Percentiles rank a stretch among this genome's conserved stretches.
Conservation (phyloP, 2,888 invertebrate genomes). For the Myopa testacea region DNA sequence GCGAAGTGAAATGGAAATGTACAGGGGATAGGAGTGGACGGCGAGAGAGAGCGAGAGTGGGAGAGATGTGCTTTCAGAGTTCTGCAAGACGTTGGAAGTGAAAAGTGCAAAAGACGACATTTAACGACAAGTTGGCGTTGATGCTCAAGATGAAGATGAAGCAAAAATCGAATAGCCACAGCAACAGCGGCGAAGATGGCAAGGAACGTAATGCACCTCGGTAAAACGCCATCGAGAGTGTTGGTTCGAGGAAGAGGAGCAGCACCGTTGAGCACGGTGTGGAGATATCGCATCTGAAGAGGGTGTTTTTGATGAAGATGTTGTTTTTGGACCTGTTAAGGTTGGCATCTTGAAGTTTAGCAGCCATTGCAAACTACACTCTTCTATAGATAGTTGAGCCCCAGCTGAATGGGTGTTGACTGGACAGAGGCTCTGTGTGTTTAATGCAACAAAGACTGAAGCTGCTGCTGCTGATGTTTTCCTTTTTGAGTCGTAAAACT, state of each 20-base stretch:
- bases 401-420: background rate
- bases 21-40: background rate
- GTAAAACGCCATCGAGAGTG: background rate
- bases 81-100: constrained; percentile 1
- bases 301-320: constrained; percentile 12
- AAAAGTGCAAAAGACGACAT: constrained; percentile 24
- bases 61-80: background rate
- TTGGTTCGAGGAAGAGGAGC: background rate
- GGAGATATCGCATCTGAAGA: constrained; percentile 1
- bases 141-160: constrained; percentile 36
- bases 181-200: constrained; percentile 10
- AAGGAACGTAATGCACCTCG: background rate
- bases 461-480: constrained; percentile 20
- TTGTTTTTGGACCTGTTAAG: background rate
- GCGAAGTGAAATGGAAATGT: background rate
- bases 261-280: constrained; percentile 4
- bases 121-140: constrained; percentile 39
- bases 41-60: background rate
- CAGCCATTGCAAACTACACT: background rate
- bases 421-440: background rate
- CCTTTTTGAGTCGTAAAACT: constrained; percentile 41
- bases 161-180: constrained; percentile 34
- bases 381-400: background rate
- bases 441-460: background rate
- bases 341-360: background rate